Conservation (phyloP, 2,888 invertebrate genomes). For the Hermaeophaga mercurialis region DNA sequence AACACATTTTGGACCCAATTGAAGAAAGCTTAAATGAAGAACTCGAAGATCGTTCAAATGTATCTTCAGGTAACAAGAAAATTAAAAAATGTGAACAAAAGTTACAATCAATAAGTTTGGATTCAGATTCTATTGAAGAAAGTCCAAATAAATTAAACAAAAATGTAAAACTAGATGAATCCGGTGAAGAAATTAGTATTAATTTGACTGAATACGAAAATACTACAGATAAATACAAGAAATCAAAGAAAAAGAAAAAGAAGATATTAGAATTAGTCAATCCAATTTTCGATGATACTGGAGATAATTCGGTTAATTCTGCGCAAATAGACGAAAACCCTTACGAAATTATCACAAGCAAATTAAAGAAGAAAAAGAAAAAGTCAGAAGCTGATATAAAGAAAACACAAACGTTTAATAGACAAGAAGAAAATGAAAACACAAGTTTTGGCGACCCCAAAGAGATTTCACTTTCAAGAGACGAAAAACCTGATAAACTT, state of each 20-base stretch:
- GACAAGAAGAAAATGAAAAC: constrained; percentile 30
- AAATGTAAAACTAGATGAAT: no score
- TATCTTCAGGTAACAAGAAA: neutral
- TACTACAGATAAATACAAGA: no score
- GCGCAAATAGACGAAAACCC: constrained; percentile 18
- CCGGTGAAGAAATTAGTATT: no score
- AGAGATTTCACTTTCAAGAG: no score
- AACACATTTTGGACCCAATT: constrained; percentile 46
- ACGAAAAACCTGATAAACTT: no score
- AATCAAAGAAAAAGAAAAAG: neutral
- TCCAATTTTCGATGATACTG: no score
- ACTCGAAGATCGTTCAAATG: constrained; percentile 19
- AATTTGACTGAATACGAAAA: no score
- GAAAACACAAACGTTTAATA: no score
- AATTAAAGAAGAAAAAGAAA: constrained; percentile 30
- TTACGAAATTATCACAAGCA: constrained; percentile 25
- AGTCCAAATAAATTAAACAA: neutral
- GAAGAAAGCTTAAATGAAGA: constrained; percentile 43
- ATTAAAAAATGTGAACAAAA: constrained; percentile 4
- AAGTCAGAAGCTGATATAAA: no score
- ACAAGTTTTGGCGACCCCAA: no score
- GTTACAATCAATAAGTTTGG: neutral
- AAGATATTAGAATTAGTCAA: no score
- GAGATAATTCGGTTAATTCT: neutral
- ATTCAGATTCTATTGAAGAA: neutral